Base-by-base conservation (phyloP, 1,140 invertebrate species). In the Drosophila teissieri region DNA sequence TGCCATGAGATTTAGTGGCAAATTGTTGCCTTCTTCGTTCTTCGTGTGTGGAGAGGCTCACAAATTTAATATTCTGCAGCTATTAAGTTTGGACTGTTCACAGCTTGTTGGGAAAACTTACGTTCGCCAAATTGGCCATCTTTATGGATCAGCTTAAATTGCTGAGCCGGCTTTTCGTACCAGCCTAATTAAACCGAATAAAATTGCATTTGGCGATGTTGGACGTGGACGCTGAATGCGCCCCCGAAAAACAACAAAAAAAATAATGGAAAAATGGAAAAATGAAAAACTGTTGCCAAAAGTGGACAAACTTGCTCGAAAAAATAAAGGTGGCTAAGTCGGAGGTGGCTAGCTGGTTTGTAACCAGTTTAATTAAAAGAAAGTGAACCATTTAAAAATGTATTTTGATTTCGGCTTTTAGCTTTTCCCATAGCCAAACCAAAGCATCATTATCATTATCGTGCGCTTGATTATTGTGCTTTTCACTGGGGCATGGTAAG, bases 341-440 rank as follows among this genome's bases (percentile, higher is more conserved):
- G 62, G 22, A 39, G 19, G 17, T 44, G n/a, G 24, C 15, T 69
- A 46, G 64, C 54, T 64, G 54, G 46, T 68, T 55, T 77, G 70
- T 63, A 86, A 86, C 83, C 82, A 73, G 84, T 84, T 89, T 80
- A 89, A 88, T 89, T 88, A 60, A 74, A 89, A 88, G 84, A 88
- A 88, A 88, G 84, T 89, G 84, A 88, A 89, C 76, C 84, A 80
- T 89, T 88, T 86, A 58, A 62, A 81, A 75, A 62, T 78, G 52
- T 73, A 61, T 80, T 75, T 75, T 74, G 51, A 63, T 72, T 72
- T 70, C 42, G 67, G 54, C 15, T 10, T 31, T 27, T 42, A 14
- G 64, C 49, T 77, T 62, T 69, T 62, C 68, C 52, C 46, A 62
- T 60, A 51, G 44, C 36, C 52, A 49, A 17, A 14, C 36, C 45